These are phyloP conservation scores for Serrognathus titanus DNA, from an alignment of 2,888 invertebrate genomes.

Conservation along the genomic window DNA sequence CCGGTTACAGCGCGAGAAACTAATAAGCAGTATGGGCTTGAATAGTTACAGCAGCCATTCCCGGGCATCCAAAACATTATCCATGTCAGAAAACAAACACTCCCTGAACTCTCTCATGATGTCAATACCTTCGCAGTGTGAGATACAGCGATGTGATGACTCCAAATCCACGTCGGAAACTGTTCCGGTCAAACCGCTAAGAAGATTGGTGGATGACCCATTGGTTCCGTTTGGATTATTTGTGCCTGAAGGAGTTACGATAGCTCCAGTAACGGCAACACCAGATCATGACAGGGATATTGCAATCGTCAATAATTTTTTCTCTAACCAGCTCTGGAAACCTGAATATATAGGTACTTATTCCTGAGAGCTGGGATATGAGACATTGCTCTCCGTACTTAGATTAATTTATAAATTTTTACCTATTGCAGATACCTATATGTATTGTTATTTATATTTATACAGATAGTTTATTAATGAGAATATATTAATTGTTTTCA, in stretches of 20 bases:
- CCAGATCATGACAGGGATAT: conserved; percentile 52
- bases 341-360: conserved; percentile 53
- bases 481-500: conserved; percentile 44
- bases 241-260: conserved; percentile 50
- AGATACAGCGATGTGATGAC: conserved; percentile 18
- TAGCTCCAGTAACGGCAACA: conserved; percentile 47
- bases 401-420: conserved; percentile 32
- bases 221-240: conserved; percentile 48
- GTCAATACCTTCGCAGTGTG: conserved; percentile 25
- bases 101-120: conserved; percentile 7
- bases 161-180: not conserved
- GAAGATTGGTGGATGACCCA: conserved; percentile 43
- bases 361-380: conserved; percentile 36
- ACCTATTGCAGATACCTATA: conserved; percentile 39
- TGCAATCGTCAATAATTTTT: conserved; percentile 54
- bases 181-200: not conserved
- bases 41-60: conserved; percentile 47
- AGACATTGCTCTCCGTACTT: conserved; percentile 26
- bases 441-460: conserved; percentile 50
- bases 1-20: conserved; percentile 51
- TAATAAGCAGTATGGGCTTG: conserved; percentile 49
- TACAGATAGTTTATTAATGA: conserved; percentile 45
- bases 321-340: conserved; percentile 56
- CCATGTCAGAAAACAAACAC: conserved; percentile 15
- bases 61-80: conserved; percentile 18